These are phyloP conservation scores for Leptoclinus maculatus DNA, from an alignment of 2,797 vertebrate genomes.

Conservation along the genomic window DNA sequence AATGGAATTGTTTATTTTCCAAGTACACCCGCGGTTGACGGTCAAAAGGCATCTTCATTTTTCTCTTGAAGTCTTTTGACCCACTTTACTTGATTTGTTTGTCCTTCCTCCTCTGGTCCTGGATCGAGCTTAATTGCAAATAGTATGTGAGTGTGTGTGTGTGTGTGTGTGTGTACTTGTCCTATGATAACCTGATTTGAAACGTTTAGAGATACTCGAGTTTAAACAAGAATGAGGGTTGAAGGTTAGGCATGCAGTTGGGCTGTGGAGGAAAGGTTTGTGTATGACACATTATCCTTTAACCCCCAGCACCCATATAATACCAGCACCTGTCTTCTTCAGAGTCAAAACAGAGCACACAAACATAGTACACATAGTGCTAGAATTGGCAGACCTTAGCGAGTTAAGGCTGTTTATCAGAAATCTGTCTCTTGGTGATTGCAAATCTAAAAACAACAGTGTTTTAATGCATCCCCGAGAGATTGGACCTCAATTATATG, in stretches of 20 bases:
- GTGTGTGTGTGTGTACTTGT: background rate
- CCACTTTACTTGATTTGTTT: slow-evolving; percentile 53
- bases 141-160: background rate
- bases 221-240: slow-evolving; percentile 15
- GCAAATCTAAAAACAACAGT: background rate
- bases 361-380: background rate
- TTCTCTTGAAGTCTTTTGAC: slow-evolving; percentile 46
- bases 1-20: slow-evolving; percentile 70
- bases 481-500: slow-evolving; percentile 46
- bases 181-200: background rate
- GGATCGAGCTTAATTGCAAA: slow-evolving; percentile 46
- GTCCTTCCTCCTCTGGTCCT: slow-evolving; percentile 35
- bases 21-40: slow-evolving; percentile 19
- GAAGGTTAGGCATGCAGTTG: background rate
- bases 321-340: background rate
- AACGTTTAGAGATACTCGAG: slow-evolving; percentile 4
- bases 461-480: background rate
- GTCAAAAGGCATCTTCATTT: slow-evolving; percentile 50
- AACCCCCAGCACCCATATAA: background rate
- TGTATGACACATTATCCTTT: too few relatives aligned
- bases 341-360: background rate
- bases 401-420: background rate
- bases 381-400: background rate
- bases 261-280: slow-evolving; percentile 2
- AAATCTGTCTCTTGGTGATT: background rate